phyloP scores from a whole-genome alignment of 1,140 invertebrate species.

The Heliconius eleuchia region DNA sequence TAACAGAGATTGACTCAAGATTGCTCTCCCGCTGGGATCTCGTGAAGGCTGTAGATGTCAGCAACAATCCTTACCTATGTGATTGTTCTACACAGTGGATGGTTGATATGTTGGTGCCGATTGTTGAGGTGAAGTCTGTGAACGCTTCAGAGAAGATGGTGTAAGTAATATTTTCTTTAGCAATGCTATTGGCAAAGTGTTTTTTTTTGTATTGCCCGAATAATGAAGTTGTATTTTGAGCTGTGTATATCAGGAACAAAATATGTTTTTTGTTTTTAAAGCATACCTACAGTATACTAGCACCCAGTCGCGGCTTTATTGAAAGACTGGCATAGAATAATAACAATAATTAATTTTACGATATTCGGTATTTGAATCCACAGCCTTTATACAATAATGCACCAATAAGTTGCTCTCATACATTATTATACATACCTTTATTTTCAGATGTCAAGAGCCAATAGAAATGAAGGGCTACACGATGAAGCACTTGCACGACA shows the following conservation, averaged over 20 bases:
- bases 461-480: slow-evolving; percentile 82
- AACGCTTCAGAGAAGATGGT: slow-evolving; percentile 60
- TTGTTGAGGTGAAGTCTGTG: slow-evolving; percentile 54
- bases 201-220: no score
- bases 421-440: background rate
- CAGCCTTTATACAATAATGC: no score
- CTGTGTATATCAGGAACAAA: no score
- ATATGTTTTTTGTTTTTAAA: no score
- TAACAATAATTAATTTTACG: no score
- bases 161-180: slow-evolving; percentile 48
- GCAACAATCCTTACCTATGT: slow-evolving; percentile 88
- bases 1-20: slow-evolving; percentile 83
- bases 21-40: slow-evolving; percentile 86
- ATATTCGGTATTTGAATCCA: no score
- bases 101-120: slow-evolving; percentile 83
- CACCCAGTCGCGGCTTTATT: no score
- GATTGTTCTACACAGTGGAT: slow-evolving; percentile 89
- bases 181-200: no score
- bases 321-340: no score
- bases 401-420: no score
- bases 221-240: no score
- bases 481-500: slow-evolving; percentile 81
- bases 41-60: slow-evolving; percentile 84
- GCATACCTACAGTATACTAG: no score
- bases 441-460: slow-evolving; percentile 82